phyloP scores from a whole-genome alignment of 1,140 invertebrate genomes.

The Apolygus lucorum region DNA sequence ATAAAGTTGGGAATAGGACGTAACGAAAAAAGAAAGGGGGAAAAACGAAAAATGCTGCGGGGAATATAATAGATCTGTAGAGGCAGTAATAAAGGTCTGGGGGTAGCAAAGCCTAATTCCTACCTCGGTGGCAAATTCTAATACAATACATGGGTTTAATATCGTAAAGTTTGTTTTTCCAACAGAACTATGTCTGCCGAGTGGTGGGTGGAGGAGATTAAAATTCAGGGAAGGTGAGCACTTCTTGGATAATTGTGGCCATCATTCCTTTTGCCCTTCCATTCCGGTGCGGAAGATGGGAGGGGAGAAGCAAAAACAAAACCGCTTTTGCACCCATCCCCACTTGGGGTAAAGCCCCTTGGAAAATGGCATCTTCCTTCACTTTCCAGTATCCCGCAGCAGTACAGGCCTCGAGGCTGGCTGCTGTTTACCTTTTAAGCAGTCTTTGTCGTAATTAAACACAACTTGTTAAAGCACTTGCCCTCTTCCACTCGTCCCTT shows the following conservation, averaged over 20 bases:
- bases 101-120: constrained; percentile 22
- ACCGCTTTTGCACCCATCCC: constrained; percentile 15
- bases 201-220: constrained; percentile 20
- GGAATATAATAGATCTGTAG: constrained; percentile 19
- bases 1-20: constrained; percentile 5
- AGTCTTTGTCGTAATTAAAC: background rate
- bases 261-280: constrained; percentile 19
- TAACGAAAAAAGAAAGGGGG: no score
- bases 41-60: background rate
- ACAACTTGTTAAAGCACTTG: background rate
- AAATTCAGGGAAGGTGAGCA: constrained; percentile 27
- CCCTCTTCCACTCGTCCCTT: background rate
- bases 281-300: background rate
- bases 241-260: constrained; percentile 24
- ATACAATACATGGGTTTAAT: constrained; percentile 29
- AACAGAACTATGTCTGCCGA: constrained; percentile 10
- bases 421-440: constrained; percentile 5
- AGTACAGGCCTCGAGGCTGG: background rate
- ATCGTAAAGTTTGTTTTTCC: constrained; percentile 29
- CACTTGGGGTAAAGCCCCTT: constrained; percentile 8
- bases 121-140: constrained; percentile 22
- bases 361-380: constrained; percentile 15
- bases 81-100: constrained; percentile 22
- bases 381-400: background rate
- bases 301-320: background rate